Conservation (phyloP, 2,113 vertebrate genomes). For the Callionymus lyra region DNA sequence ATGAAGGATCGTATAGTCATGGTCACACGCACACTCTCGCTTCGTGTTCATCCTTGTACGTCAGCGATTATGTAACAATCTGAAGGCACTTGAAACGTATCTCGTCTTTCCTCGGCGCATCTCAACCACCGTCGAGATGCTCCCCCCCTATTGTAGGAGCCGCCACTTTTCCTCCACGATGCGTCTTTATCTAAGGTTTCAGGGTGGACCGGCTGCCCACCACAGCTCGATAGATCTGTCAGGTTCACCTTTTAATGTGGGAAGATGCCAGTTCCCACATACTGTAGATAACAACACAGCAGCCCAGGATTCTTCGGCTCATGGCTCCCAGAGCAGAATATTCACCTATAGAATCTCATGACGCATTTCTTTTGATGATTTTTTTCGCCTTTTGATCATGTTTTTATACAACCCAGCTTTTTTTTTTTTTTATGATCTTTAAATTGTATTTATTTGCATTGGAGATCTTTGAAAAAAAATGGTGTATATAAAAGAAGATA, state of each 20-base stretch:
- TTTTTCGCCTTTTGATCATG: too few relatives aligned
- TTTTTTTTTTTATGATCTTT: too few relatives aligned
- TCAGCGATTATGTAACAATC: conserved; percentile 3
- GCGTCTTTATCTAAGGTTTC: conserved; percentile 52
- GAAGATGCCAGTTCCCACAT: conserved; percentile 23
- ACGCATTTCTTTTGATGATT: too few relatives aligned
- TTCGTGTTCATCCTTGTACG: not conserved
- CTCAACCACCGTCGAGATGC: conserved; percentile 22
- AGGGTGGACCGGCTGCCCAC: conserved; percentile 27
- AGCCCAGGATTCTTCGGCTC: too few relatives aligned
- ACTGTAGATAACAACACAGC: too few relatives aligned
- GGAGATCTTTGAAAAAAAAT: too few relatives aligned
- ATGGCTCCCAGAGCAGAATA: too few relatives aligned
- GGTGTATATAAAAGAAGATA: too few relatives aligned
- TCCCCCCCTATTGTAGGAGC: conserved; percentile 17
- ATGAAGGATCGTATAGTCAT: conserved; percentile 5
- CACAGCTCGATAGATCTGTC: conserved; percentile 58
- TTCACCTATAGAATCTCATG: too few relatives aligned
- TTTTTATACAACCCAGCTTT: too few relatives aligned
- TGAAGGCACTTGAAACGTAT: conserved; percentile 31
- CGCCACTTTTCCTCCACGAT: conserved; percentile 35
- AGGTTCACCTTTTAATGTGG: conserved; percentile 48
- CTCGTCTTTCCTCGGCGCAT: conserved; percentile 13
- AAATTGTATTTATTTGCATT: too few relatives aligned
- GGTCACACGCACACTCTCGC: not conserved